phyloP scores from a whole-genome alignment of 2,113 vertebrate genomes.

The Oceanodroma tethys region DNA sequence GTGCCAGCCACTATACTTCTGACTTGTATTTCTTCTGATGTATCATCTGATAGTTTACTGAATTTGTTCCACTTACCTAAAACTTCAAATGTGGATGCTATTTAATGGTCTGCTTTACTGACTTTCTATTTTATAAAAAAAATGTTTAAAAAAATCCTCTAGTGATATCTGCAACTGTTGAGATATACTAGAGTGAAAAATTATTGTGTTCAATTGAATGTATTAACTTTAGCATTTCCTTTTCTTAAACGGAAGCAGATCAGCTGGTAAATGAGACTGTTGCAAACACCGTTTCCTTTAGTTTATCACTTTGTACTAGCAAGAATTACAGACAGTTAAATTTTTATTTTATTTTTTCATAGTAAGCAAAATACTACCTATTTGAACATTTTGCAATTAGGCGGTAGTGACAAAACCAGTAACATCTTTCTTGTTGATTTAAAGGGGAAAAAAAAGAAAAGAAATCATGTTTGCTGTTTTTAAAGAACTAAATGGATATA shows the following conservation, averaged over 20 bases:
- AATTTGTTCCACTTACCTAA: background rate
- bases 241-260: background rate
- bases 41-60: background rate
- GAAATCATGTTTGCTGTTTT: background rate
- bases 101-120: background rate
- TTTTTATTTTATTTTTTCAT: background rate
- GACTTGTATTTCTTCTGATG: background rate
- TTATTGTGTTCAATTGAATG: background rate
- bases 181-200: background rate
- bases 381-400: background rate
- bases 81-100: background rate
- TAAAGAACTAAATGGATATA: background rate
- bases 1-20: background rate
- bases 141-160: background rate
- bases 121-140: background rate
- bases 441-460: background rate
- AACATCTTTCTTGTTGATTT: background rate
- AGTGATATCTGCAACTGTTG: background rate
- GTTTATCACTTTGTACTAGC: background rate
- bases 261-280: background rate
- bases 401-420: background rate
- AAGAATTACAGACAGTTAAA: background rate
- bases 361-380: background rate
- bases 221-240: background rate
- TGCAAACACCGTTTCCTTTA: background rate